phyloP scores from a whole-genome alignment of 1,140 invertebrate species.

The Conus betulinus region DNA sequence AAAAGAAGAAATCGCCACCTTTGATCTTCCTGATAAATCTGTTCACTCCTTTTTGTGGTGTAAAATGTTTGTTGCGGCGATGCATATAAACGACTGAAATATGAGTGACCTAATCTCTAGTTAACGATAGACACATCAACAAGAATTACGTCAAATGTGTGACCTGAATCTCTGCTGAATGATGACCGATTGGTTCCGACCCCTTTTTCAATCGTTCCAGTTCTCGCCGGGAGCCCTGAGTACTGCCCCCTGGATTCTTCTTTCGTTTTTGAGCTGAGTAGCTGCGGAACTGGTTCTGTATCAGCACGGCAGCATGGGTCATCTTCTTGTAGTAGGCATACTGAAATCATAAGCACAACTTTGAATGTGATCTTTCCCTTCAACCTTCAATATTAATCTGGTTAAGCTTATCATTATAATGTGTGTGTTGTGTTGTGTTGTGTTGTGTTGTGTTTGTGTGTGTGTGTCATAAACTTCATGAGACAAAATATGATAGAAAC shows the following conservation, averaged over 20 bases:
- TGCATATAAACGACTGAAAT: not conserved
- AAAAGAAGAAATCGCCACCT: no score
- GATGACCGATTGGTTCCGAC: conserved; percentile 72
- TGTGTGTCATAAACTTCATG: no score
- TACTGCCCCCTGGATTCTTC: conserved; percentile 97
- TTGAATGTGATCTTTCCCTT: no score
- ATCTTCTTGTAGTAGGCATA: conserved; percentile 94
- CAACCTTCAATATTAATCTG: no score
- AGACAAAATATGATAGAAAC: no score
- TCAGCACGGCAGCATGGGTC: conserved; percentile 88
- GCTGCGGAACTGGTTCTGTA: conserved; percentile 88
- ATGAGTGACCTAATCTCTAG: not conserved
- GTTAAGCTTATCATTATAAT: no score
- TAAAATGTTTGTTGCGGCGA: no score
- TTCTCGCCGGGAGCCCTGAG: conserved; percentile 90
- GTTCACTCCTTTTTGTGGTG: no score
- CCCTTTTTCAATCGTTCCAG: conserved; percentile 75
- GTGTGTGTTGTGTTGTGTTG: no score
- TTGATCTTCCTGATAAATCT: no score
- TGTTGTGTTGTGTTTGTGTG: no score
- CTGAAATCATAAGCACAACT: conserved; percentile 75
- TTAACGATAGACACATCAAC: not conserved
- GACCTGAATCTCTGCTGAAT: conserved; percentile 75
- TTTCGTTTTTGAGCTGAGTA: conserved; percentile 84
- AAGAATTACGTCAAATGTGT: not conserved